These are phyloP conservation scores for Hippocampus abdominalis DNA, from an alignment of 2,113 vertebrate species.

Conservation along the genomic window DNA sequence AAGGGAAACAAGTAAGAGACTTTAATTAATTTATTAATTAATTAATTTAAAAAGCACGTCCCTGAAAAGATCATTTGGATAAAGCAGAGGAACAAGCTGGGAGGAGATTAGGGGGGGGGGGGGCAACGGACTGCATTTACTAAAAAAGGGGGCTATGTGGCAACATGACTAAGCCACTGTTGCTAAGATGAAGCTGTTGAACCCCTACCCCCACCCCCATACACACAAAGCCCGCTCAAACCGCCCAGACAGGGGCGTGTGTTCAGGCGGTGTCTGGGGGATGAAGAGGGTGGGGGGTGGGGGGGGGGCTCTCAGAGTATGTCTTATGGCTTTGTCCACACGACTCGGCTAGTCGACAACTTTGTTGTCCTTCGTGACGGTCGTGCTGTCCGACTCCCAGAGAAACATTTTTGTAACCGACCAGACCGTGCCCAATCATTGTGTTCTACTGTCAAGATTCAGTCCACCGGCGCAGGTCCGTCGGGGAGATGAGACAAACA, in stretches of 20 bases:
- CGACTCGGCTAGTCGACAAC: no score
- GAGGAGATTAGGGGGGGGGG: slow-evolving; percentile 53
- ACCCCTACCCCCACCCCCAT: slow-evolving; percentile 58
- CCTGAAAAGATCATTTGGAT: slow-evolving; percentile 7
- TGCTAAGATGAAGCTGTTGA: slow-evolving; percentile 90
- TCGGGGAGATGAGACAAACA: no score
- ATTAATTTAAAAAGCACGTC: not conserved
- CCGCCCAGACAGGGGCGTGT: slow-evolving; percentile 3
- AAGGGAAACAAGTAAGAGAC: not conserved
- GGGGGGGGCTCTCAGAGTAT: slow-evolving; percentile 81
- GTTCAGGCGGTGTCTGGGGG: not conserved
- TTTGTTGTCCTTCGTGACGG: no score
- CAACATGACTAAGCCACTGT: slow-evolving; percentile 80
- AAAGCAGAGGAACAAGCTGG: slow-evolving; percentile 28
- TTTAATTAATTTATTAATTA: no score
- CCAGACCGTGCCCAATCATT: no score
- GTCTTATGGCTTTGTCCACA: slow-evolving; percentile 57
- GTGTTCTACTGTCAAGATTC: no score
- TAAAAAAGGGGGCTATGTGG: slow-evolving; percentile 76
- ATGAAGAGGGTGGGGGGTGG: slow-evolving; percentile 62
- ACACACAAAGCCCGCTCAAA: slow-evolving; percentile 8
- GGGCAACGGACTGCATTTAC: slow-evolving; percentile 71
- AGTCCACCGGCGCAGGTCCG: no score
- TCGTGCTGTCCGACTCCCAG: no score
- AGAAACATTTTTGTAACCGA: no score